Evolutionary conservation across 2,113 vertebrate species (phyloP), one percentile per base, ranked within the genome.

Genomic region (Todiramphus saurophagus): DNA sequence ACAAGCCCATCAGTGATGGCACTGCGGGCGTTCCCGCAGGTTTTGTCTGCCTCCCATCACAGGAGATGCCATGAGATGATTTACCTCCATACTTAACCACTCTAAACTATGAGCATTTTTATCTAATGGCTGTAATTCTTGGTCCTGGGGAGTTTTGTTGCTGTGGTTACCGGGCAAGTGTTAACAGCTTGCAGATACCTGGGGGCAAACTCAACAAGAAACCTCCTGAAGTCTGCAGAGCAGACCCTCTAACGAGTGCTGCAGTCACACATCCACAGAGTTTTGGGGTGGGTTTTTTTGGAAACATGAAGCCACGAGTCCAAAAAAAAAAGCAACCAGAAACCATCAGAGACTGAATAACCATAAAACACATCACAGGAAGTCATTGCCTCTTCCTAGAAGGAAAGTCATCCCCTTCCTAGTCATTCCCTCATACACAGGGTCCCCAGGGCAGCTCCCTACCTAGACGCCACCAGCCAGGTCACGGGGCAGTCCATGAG

Each of bases 121-220:
- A 92, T 46, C 95, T 97, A 97, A 97, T 90, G 89, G 86, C 63
- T 93, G 95, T 94, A 81, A 87, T 84, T 84, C 86, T 95, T 44
- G 35, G 67, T 96, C 93, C 88, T 95, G 83, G 60, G 67, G 60
- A 91, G 81, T 89, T 97, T 85, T 79, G 78, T 94, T 92, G 93
- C 97, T 95, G 93, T 96, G 87, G 92, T 97, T 97, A 95, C 96
- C 55, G 77, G 74, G 43, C 43, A 55, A 92, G 62, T 50, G 89
- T 80, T 92, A 97, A 94, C 90, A 96, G 81, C 72, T 92, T 84
- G 15, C 62, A 78, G 79, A 80, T 95, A 72, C 53, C 81, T 11
- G 17, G 55, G 74, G 90, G 50, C 16, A 92, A 89, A 73, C 90
- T 96, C 94, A 68, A 33, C 69, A 81, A 59, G 80, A 93, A 97